Evolutionary conservation across 2,113 vertebrate genomes (phyloP).

Genomic region (Phycodurus eques): DNA sequence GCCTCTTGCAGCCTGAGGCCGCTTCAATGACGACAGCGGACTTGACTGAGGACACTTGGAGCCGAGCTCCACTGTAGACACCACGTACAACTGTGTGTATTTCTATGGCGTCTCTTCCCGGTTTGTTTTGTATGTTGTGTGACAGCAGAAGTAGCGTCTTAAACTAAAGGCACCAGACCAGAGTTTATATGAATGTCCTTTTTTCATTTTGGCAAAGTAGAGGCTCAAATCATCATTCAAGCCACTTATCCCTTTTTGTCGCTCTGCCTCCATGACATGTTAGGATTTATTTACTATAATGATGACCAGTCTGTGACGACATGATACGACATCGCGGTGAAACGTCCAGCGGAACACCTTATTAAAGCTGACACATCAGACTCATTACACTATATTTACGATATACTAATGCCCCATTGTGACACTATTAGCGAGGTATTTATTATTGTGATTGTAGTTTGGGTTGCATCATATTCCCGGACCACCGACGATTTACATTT

Average conservation of each 20-base stretch:
- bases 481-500: too few relatives aligned
- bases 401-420: neutral
- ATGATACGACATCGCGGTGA: neutral
- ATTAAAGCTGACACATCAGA: neutral
- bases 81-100: constrained; percentile 67
- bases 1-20: constrained; percentile 83
- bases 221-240: neutral
- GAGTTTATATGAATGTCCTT: constrained; percentile 29
- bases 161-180: constrained; percentile 30
- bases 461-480: neutral
- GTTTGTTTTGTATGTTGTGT: constrained; percentile 49
- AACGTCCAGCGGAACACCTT: neutral
- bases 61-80: constrained; percentile 49
- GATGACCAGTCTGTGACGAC: neutral
- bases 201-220: constrained; percentile 20
- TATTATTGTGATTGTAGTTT: neutral
- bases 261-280: too few relatives aligned
- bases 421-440: neutral
- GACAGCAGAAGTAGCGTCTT: constrained; percentile 55
- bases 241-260: neutral
- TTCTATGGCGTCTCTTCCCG: constrained; percentile 50
- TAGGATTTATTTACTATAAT: too few relatives aligned
- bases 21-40: constrained; percentile 82
- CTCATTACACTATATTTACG: neutral
- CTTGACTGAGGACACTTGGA: constrained; percentile 65